These are phyloP conservation scores for Dasyurus viverrinus DNA, from an alignment of 2,113 vertebrate species.

Conservation along the genomic window DNA sequence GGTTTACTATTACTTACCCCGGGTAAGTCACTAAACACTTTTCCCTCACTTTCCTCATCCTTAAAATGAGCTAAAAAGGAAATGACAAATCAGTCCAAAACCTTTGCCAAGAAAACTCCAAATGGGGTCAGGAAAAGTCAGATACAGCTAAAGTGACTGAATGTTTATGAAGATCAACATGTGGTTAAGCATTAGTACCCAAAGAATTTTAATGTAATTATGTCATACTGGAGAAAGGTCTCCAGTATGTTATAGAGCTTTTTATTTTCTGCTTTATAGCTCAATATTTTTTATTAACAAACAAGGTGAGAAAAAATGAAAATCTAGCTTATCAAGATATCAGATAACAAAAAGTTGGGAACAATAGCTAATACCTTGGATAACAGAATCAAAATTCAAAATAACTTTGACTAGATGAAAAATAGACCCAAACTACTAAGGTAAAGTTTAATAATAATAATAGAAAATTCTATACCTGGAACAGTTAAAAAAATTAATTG, in stretches of 20 bases:
- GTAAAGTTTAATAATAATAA: background rate
- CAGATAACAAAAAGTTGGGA: background rate
- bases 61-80: too few species aligned
- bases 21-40: background rate
- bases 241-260: background rate
- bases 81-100: too few species aligned
- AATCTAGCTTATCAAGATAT: background rate
- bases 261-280: background rate
- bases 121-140: background rate
- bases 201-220: background rate
- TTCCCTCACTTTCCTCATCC: too few species aligned
- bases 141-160: background rate
- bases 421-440: background rate
- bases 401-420: background rate
- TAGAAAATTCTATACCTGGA: background rate
- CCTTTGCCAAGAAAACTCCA: background rate
- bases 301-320: background rate
- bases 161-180: background rate
- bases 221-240: background rate
- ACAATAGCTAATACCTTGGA: background rate
- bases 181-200: background rate
- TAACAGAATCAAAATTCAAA: background rate
- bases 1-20: background rate
- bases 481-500: background rate
- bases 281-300: background rate